Evolutionary conservation across 1,140 invertebrate genomes (phyloP).

Genomic region (Cotesia glomerata): DNA sequence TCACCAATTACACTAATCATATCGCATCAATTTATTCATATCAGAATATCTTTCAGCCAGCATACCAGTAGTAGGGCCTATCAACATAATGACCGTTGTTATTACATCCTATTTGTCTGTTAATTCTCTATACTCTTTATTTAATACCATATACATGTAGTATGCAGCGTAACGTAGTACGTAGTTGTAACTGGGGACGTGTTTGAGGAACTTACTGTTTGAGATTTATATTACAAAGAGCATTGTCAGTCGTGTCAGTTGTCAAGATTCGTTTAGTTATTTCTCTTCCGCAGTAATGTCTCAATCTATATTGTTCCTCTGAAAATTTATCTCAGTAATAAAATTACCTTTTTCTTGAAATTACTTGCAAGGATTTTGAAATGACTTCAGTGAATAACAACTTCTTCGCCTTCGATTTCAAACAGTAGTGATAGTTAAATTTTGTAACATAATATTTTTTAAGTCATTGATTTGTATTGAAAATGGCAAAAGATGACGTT

Average conservation of each 20-base stretch:
- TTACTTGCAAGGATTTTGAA: too few species aligned
- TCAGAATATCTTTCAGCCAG: conserved; percentile 25
- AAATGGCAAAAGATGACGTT: conserved; percentile 12
- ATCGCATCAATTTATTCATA: conserved; percentile 15
- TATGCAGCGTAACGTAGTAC: conserved; percentile 45
- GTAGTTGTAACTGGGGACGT: conserved; percentile 38
- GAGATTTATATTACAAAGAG: too few species aligned
- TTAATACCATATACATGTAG: not conserved
- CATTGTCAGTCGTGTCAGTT: too few species aligned
- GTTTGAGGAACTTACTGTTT: not conserved
- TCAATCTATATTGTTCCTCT: not conserved
- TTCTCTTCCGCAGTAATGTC: not conserved
- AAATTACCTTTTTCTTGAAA: too few species aligned
- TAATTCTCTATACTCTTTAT: conserved; percentile 32
- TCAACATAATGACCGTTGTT: conserved; percentile 45
- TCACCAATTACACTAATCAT: not conserved
- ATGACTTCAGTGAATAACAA: too few species aligned
- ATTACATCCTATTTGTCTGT: conserved; percentile 51
- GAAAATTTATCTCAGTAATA: too few species aligned
- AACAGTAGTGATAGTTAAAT: too few species aligned
- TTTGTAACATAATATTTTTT: too few species aligned
- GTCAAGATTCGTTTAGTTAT: not conserved
- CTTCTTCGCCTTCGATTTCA: too few species aligned
- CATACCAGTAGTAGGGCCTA: conserved; percentile 22
- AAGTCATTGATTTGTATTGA: too few species aligned